Conservation (phyloP, 2,888 invertebrate species). For the Rhagonycha lutea region DNA sequence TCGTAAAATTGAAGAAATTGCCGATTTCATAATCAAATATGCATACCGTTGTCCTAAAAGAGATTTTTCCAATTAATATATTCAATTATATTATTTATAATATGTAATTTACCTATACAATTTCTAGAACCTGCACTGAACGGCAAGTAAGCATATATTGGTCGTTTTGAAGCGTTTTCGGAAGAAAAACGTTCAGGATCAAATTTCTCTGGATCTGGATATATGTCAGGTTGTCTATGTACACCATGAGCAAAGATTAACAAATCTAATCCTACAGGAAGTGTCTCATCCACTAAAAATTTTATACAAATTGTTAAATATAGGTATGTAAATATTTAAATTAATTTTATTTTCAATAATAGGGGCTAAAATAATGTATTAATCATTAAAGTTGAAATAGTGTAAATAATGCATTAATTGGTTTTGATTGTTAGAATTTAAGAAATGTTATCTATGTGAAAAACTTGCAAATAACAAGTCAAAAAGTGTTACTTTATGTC, state of each 20-base stretch:
- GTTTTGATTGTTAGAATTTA: too few relatives aligned
- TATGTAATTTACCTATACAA: neutral
- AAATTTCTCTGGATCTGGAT: neutral
- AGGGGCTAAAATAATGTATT: too few relatives aligned
- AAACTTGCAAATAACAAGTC: too few relatives aligned
- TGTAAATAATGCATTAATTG: too few relatives aligned
- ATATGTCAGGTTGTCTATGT: neutral
- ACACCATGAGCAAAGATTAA: neutral
- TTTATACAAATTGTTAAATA: too few relatives aligned
- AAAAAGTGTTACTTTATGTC: too few relatives aligned
- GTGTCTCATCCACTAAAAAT: neutral
- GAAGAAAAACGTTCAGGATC: neutral
- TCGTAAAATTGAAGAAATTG: neutral
- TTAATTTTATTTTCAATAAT: neutral
- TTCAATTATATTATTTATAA: neutral
- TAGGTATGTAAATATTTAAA: too few relatives aligned
- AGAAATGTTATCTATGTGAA: too few relatives aligned
- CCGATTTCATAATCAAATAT: neutral
- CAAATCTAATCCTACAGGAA: neutral
- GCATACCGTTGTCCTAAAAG: neutral
- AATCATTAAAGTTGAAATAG: too few relatives aligned
- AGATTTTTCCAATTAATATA: neutral
- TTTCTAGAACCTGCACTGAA: neutral
- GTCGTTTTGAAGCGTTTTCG: neutral
- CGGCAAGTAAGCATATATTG: neutral